phyloP scores from a whole-genome alignment of 2,113 vertebrate genomes.

The Abramis brama region DNA sequence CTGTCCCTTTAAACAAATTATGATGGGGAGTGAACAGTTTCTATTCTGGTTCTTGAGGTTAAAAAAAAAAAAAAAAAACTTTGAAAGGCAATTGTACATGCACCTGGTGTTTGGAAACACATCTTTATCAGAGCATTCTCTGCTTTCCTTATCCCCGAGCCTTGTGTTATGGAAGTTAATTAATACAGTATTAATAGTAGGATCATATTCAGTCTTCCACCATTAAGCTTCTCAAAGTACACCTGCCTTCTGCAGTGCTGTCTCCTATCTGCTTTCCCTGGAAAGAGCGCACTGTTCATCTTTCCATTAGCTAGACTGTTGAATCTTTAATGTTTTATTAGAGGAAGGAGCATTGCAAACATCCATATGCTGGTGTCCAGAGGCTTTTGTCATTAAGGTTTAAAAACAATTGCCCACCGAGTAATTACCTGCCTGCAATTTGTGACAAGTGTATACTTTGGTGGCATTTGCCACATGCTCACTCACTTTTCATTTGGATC shows the following conservation, averaged over 20 bases:
- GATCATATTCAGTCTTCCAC: slow-evolving; percentile 16
- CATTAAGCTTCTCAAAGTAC: slow-evolving; percentile 33
- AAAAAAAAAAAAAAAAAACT: neutral
- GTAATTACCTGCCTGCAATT: slow-evolving; percentile 52
- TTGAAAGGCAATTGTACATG: neutral
- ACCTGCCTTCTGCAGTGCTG: neutral
- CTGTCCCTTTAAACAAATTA: neutral
- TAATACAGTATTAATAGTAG: slow-evolving; percentile 33
- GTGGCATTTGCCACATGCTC: slow-evolving; percentile 61
- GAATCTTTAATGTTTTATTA: slow-evolving; percentile 75
- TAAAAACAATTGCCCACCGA: slow-evolving; percentile 50
- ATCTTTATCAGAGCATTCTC: neutral
- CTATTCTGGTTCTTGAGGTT: neutral
- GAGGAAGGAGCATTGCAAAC: slow-evolving; percentile 60
- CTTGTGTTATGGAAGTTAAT: slow-evolving; percentile 34
- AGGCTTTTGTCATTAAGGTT: slow-evolving; percentile 73
- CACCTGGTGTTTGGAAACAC: neutral
- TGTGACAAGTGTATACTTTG: slow-evolving; percentile 64
- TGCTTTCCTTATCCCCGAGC: neutral
- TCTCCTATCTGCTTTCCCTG: slow-evolving; percentile 24
- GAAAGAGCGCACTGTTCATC: slow-evolving; percentile 38
- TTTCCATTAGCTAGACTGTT: slow-evolving; percentile 51
- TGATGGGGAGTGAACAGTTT: neutral
- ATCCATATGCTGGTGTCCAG: slow-evolving; percentile 66
- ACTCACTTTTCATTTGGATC: slow-evolving; percentile 71